A percentile compares a stretch with the other conserved stretches of the same genome.
Evolutionary conservation across 1,140 invertebrate genomes (phyloP).

Genomic region (Formica selysi): DNA sequence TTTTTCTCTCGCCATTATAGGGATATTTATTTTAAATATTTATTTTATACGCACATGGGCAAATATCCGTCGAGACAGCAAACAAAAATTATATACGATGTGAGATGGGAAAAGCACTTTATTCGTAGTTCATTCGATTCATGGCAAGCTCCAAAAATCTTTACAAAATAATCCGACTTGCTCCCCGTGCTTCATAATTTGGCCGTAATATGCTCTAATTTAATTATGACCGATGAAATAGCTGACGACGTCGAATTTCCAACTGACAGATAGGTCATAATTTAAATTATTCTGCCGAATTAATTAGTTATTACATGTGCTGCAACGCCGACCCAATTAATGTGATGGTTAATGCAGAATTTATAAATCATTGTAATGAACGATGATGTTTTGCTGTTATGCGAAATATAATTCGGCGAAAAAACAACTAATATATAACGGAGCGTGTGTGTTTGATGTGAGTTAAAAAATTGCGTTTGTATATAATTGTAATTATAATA

Average conservation of each 20-base stretch:
- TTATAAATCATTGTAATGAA: constrained; percentile 52
- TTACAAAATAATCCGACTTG: constrained; percentile 24
- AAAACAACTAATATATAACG: constrained; percentile 16
- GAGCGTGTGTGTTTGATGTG: neutral
- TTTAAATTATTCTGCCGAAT: constrained; percentile 56
- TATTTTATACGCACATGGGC: constrained; percentile 18
- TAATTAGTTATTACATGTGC: constrained; percentile 56
- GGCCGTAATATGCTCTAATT: constrained; percentile 22
- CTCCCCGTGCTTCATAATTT: neutral
- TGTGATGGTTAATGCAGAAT: constrained; percentile 47
- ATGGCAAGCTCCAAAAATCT: neutral
- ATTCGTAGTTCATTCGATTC: neutral
- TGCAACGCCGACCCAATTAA: constrained; percentile 18
- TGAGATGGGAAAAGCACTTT: constrained; percentile 33
- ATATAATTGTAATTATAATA: neutral
- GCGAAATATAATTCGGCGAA: constrained; percentile 16
- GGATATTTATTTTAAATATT: constrained; percentile 53
- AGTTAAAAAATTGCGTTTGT: constrained; percentile 1
- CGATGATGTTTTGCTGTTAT: neutral
- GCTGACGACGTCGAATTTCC: constrained; percentile 43
- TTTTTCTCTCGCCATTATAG: neutral
- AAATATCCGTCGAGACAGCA: neutral
- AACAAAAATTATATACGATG: constrained; percentile 33
- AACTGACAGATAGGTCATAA: constrained; percentile 44
- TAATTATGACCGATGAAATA: constrained; percentile 39